These are phyloP conservation scores for Cygnus atratus DNA, from an alignment of 2,113 vertebrate genomes.

Conservation along the genomic window DNA sequence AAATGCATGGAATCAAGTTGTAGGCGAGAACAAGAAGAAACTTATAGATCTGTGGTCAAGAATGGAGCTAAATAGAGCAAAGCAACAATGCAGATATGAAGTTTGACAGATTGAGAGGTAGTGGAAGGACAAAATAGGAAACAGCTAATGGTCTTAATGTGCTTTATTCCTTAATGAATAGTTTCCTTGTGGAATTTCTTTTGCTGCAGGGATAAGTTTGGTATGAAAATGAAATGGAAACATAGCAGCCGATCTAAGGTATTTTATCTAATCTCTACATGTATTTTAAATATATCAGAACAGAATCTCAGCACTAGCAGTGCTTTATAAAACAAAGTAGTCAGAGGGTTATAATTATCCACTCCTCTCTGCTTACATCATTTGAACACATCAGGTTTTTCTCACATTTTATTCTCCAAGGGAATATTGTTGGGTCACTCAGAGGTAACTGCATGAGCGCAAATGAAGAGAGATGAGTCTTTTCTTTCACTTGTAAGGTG, in stretches of 20 bases:
- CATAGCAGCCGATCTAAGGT: conserved; percentile 2
- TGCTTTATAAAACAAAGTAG: neutral
- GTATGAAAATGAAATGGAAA: conserved; percentile 47
- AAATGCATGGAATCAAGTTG: neutral
- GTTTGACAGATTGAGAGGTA: neutral
- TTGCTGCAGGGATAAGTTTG: conserved; percentile 25
- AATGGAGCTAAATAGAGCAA: neutral
- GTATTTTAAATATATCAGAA: conserved; percentile 27
- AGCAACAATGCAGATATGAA: neutral
- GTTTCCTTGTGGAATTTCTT: conserved; percentile 22
- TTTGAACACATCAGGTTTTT: neutral
- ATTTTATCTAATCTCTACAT: conserved; percentile 27
- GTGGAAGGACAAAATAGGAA: neutral
- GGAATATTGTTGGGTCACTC: neutral
- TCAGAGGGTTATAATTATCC: neutral
- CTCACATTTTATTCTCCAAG: neutral
- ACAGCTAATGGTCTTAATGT: neutral
- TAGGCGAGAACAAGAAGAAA: conserved; percentile 4
- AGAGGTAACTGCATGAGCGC: neutral
- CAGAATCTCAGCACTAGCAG: neutral
- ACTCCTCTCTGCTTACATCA: neutral
- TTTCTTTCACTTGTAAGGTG: neutral
- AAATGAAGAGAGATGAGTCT: neutral
- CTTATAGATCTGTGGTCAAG: neutral
- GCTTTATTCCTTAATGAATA: neutral